phyloP scores from a whole-genome alignment of 1,140 invertebrate genomes.

The Drosophila erecta region DNA sequence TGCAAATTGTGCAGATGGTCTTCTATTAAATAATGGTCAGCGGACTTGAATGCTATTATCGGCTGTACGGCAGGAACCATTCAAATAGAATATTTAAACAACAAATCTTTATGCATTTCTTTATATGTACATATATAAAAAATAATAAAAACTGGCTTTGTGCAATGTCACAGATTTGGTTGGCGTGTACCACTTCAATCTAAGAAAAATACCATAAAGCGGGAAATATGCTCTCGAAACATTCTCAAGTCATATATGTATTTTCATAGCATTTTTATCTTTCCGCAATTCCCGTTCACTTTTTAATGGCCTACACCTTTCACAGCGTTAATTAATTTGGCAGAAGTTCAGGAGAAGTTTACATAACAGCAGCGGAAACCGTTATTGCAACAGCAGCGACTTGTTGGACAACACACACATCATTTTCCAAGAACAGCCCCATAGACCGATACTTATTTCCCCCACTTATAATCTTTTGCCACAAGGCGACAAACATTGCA shows the following conservation, averaged over 20 bases:
- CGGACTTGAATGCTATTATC: background rate
- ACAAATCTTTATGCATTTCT: background rate
- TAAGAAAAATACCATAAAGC: background rate
- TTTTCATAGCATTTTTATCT: slow-evolving; percentile 5
- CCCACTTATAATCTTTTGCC: slow-evolving; percentile 36
- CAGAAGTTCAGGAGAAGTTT: slow-evolving; percentile 67
- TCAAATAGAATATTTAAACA: too few species aligned
- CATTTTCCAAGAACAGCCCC: slow-evolving; percentile 50
- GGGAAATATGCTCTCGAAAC: slow-evolving; percentile 1
- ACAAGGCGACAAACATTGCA: slow-evolving; percentile 61
- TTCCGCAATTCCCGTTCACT: background rate
- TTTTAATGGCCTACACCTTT: slow-evolving; percentile 21
- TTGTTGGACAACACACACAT: slow-evolving; percentile 70
- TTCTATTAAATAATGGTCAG: slow-evolving; percentile 2
- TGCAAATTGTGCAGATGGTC: background rate
- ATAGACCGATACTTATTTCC: slow-evolving; percentile 17
- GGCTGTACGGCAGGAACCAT: background rate
- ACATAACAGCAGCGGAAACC: slow-evolving; percentile 67
- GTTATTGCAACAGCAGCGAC: slow-evolving; percentile 58
- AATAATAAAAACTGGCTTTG: background rate
- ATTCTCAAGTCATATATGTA: slow-evolving; percentile 5
- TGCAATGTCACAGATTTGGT: background rate
- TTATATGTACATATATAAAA: background rate
- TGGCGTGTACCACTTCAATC: background rate
- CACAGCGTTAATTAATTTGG: slow-evolving; percentile 67